Evolutionary conservation across 2,888 invertebrate species (phyloP), one percentile per base, ranked within the genome.

Genomic region (Ochropleura plecta): DNA sequence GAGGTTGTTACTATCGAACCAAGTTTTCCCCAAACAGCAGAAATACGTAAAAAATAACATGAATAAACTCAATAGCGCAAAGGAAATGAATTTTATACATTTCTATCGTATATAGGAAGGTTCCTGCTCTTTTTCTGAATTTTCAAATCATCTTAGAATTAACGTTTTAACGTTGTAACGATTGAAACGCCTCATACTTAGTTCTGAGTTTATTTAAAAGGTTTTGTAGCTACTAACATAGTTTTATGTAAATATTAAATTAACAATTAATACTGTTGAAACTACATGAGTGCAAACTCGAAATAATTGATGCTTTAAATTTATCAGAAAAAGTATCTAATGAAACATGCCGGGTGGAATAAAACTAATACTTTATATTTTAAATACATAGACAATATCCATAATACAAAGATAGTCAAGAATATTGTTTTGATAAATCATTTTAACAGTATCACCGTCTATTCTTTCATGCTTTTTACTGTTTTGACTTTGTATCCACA

Each of bases 1-100:
- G 40, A 72, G 64, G 44, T 60, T 60, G 7, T 44, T 51, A 62
- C 51, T 20, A 20, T 8, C 40, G 46, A 53, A 60, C 42, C 1
- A 57, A 66, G 69, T 44, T 64, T 74, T 49, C 12, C n/a, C 5
- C 8, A 20, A 72, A 59, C 10, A 44, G 42, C 20, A 44, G 8
- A 62, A 65, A 57, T 76, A 16, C 16, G 59, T 16, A 42, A 8
- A 70, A 75, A 83, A 67, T 64, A 76, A 62, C 20, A 76, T 74
- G 62, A 70, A 74, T 53, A 70, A 53, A 44, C 48, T 67, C 63
- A 70, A 69, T 71, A 69, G 57, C 60, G 66, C 40, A 63, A 78
- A 78, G 79, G 64, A 81, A 78, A 78, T 78, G 71, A 66, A 73
- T 78, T 77, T 48, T 51, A 68, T 78, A 73, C 63, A 40, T 74